phyloP scores from a whole-genome alignment of 2,888 invertebrate genomes.

The Blastobasis lacticolella region DNA sequence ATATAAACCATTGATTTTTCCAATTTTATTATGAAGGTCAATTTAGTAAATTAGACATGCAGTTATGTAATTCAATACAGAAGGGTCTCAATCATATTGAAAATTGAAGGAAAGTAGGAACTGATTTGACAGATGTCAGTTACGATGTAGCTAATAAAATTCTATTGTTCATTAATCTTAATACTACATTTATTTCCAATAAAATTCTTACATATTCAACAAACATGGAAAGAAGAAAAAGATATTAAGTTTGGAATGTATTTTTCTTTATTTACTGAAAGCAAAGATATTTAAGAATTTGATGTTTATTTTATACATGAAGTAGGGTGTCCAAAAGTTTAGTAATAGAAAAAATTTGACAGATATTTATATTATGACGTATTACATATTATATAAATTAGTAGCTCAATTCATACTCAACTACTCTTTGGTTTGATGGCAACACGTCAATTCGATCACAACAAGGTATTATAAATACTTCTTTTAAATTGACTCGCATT shows the following conservation, averaged over 20 bases:
- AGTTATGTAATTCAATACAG: background rate
- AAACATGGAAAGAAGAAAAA: constrained; percentile 33
- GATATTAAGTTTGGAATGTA: constrained; percentile 37
- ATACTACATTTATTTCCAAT: constrained; percentile 44
- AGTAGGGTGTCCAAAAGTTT: constrained; percentile 44
- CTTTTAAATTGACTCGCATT: constrained; percentile 31
- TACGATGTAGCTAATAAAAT: constrained; percentile 29
- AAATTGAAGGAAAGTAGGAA: background rate
- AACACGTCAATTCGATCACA: constrained; percentile 41
- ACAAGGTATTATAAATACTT: constrained; percentile 4
- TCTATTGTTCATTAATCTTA: constrained; percentile 39
- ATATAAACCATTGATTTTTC: too few relatives aligned
- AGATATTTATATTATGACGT: constrained; percentile 31
- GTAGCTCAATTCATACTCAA: constrained; percentile 27
- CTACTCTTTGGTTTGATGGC: constrained; percentile 36
- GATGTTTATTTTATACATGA: constrained; percentile 26
- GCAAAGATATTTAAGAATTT: constrained; percentile 18
- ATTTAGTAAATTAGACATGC: too few relatives aligned
- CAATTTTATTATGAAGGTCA: too few relatives aligned
- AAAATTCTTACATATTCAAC: constrained; percentile 45
- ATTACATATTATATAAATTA: constrained; percentile 23
- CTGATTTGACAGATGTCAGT: constrained; percentile 21
- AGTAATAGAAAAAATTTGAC: constrained; percentile 46
- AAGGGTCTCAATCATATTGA: background rate
- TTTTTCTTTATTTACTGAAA: constrained; percentile 13